phyloP scores from a whole-genome alignment of 1,140 invertebrate genomes.

The Ditylenchus dipsaci region DNA sequence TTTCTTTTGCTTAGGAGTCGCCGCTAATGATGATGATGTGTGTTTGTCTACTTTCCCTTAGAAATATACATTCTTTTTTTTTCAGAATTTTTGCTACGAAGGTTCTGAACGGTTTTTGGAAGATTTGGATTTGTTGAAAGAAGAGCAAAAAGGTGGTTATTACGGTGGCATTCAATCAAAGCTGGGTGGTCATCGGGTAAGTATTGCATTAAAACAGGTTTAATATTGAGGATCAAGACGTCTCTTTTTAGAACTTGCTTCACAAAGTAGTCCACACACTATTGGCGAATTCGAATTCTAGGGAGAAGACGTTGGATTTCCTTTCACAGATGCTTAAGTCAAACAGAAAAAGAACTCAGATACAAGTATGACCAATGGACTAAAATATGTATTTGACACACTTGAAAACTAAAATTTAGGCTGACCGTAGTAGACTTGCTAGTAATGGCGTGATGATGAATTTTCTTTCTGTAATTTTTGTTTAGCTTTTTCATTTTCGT shows the following conservation, averaged over 20 bases:
- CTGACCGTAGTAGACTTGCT: slow-evolving; percentile 76
- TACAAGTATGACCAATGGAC: slow-evolving; percentile 61
- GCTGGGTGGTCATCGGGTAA: slow-evolving; percentile 9
- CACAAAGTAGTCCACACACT: slow-evolving; percentile 78
- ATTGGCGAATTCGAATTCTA: slow-evolving; percentile 71
- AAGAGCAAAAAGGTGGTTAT: slow-evolving; percentile 17
- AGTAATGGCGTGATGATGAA: slow-evolving; percentile 92
- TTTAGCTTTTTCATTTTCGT: no score
- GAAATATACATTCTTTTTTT: neutral
- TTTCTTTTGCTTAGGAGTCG: slow-evolving; percentile 75
- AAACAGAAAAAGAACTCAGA: slow-evolving; percentile 81
- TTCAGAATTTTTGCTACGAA: slow-evolving; percentile 23
- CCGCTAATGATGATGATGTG: slow-evolving; percentile 68
- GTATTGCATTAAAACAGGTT: neutral
- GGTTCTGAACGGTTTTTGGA: slow-evolving; percentile 4
- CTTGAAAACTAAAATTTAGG: slow-evolving; percentile 61
- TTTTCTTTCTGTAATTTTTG: slow-evolving; percentile 66
- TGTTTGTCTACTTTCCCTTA: slow-evolving; percentile 47
- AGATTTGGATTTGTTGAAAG: slow-evolving; percentile 12
- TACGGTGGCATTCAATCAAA: slow-evolving; percentile 10
- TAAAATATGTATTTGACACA: neutral
- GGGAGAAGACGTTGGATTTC: slow-evolving; percentile 74
- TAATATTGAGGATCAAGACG: no score
- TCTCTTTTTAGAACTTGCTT: slow-evolving; percentile 65
- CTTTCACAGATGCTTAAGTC: slow-evolving; percentile 70